Base-by-base conservation (phyloP, 2,888 invertebrate genomes). In the Bombylius discolor region DNA sequence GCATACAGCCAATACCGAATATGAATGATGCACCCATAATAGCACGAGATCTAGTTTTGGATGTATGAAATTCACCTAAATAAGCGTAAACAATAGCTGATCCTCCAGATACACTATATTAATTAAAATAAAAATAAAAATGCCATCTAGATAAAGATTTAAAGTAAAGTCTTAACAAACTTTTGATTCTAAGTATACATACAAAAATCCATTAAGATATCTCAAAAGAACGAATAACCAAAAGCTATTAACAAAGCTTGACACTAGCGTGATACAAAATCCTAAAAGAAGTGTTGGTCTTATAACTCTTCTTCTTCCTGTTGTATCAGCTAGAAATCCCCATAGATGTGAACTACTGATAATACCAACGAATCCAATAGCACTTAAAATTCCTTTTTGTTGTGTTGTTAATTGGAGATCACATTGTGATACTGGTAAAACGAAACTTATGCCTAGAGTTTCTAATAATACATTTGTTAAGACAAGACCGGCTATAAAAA, bases 301-400 rank as follows among this genome's bases (percentile, higher is more conserved):
- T 34, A 78, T 70, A 3, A 75, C 71, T 50, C 69, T 73, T 61
- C 74, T 70, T 54, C 78, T 64, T 9, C 81, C 81, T 56, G 67
- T 72, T 7, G 77, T 77, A 61, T 80, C 80, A 0, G 79, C 79
- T 46, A 79, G 62, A 62, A 76, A 78, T 8, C 81, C 81, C 79
- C 79, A 80, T 49, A 79, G 64, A 65, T 79, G 77, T 3, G 79
- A 79, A 51, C 78, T 77, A 5, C 74, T 64, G 45, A 80, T 76
- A 62, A 79, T 77, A 63, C 76, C 76, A 44, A 70, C 66, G 64
- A 74, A 72, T 7, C 72, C 70, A 34, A 70, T 67, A 14, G 73
- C 73, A 58, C 69, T 70, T 49, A 76, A 66, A 53, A 71, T 67
- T 13, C 76, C 76, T 50, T 72, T 73, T 57, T 74, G 68, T 39